Base-by-base conservation (phyloP, 2,113 vertebrate genomes). In the Phrynosoma platyrhinos region DNA sequence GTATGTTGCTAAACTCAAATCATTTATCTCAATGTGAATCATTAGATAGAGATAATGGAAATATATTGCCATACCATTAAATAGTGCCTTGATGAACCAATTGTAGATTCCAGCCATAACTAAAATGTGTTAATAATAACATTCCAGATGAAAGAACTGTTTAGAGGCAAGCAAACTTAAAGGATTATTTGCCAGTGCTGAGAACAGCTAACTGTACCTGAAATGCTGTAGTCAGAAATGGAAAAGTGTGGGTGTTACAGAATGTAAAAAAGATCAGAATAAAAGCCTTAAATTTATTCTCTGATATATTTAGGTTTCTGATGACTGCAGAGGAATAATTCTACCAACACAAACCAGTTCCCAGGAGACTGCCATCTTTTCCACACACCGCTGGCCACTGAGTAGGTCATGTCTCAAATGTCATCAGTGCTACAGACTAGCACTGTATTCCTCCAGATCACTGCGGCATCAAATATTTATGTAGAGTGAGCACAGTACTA, bases 1-100 rank as follows among this genome's bases (percentile, higher is more conserved):
- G 83, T 85, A 86, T 16, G 82, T 27, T 42, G 23, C 69, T 82
- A 81, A 89, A 77, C 4, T 9, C 58, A 83, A 92, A 8, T 18
- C n/a, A 0, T 82, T 52, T 88, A 2, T 85, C 69, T 85, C 47
- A 87, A 13, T 76, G 78, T 1, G 88, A 74, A 10, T 79, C 4
- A n/a, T 90, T 91, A 82, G 13, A 23, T 36, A 64, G 2, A 2
- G 1, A 25, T 90, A 16, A 90, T 23, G 82, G 78, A 76, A 86
- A 91, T 72, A 75, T 0, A 53, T 75, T 83, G 30, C 10, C 20
- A n/a, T 18, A 4, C 36, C 27, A 27, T 7, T 79, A 47, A 77
- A 80, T 23, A 76, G 9, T 71, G 0, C 3, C 64, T 53, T 74
- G 84, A 20, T 58, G 52, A 91, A 9, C 2, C 30, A 88, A 69